Base-by-base conservation (phyloP, 2,113 vertebrate genomes). In the Melanotaenia duboulayi region DNA sequence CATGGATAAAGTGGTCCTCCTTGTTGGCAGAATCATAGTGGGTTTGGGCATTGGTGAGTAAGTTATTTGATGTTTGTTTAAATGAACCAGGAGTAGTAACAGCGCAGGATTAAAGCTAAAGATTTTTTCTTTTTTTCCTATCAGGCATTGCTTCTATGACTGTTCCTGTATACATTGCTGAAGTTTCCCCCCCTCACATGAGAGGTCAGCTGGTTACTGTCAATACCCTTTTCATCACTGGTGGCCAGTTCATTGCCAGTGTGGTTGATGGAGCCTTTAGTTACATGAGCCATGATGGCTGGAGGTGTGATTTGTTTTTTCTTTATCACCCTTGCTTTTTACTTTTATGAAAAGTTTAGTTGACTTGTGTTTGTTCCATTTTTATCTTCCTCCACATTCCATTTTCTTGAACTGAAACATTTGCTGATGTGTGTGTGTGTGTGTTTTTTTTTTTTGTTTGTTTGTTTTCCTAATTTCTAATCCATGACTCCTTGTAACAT, bases 141-240 rank as follows among this genome's bases (percentile, higher is more conserved):
- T 10, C 73, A 99, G 98, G 97, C 64, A 83, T 99, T 39, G 95
- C 96, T 23, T 99, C 98, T 9, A 99, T 99, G 97, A 99, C 97
- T 0, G 96, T 99, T 28, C 97, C 98, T 0, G 97, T 99, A 1
- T 99, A 99, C 92, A 97, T 99, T 0, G 98, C 98, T 0, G 98
- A 99, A 72, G 95, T 98, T 65, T 96, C 98, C 4, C 98, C 98
- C 3, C 92, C 97, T 0, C 94, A 97, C 51, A 81, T 96, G 66
- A 91, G 98, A 87, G 98, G 98, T 71, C 96, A 96, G 88, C 91
- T 99, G 76, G 98, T 99, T 85, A 99, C 97, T 51, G 85, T 98
- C 51, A 99, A 99, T 80, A 94, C 95, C 1, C 95, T 99, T 35
- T 99, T 99, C 89, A 95, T 99, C 94, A 99, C 98, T 0, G 97